phyloP scores from a whole-genome alignment of 2,113 vertebrate species.

The Mionectes macconnelli region DNA sequence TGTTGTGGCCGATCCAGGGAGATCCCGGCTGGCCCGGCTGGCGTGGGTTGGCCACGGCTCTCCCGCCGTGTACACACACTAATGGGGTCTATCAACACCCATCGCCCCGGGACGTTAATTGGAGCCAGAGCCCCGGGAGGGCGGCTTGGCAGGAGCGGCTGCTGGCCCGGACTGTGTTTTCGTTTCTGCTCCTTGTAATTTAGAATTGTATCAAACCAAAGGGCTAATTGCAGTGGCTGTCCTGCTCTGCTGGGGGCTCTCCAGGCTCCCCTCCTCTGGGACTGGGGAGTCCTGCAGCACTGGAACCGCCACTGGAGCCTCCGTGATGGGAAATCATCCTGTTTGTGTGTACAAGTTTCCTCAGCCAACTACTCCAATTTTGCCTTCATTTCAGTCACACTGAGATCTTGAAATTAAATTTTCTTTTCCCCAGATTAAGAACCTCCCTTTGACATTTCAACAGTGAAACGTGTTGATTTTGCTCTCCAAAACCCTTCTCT shows the following conservation, averaged over 20 bases:
- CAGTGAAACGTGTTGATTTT: not conserved
- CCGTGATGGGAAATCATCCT: not conserved
- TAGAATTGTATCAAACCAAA: not conserved
- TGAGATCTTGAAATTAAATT: not conserved
- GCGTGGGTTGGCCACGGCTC: not conserved
- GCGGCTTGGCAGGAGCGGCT: not conserved
- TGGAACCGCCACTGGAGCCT: not conserved
- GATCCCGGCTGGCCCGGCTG: not conserved
- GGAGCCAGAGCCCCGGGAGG: not conserved
- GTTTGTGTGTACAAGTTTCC: not conserved
- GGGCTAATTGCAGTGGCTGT: not conserved
- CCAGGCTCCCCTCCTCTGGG: not conserved
- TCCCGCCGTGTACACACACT: not conserved
- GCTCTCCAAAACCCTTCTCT: not conserved
- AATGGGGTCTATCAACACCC: constrained; percentile 5
- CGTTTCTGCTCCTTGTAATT: not conserved
- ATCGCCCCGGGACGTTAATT: not conserved
- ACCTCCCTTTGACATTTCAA: constrained; percentile 5
- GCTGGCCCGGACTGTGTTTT: constrained; percentile 9
- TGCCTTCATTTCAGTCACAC: not conserved
- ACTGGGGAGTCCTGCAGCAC: fast-evolving
- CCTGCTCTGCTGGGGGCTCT: not conserved
- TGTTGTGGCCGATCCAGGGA: not conserved
- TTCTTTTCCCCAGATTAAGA: not conserved
- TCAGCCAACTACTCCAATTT: not conserved